A percentile compares a stretch with the other conserved stretches of the same genome.
Conservation (phyloP, 53 echinoderm and acorn worm species). For the Glandiceps talaboti region DNA sequence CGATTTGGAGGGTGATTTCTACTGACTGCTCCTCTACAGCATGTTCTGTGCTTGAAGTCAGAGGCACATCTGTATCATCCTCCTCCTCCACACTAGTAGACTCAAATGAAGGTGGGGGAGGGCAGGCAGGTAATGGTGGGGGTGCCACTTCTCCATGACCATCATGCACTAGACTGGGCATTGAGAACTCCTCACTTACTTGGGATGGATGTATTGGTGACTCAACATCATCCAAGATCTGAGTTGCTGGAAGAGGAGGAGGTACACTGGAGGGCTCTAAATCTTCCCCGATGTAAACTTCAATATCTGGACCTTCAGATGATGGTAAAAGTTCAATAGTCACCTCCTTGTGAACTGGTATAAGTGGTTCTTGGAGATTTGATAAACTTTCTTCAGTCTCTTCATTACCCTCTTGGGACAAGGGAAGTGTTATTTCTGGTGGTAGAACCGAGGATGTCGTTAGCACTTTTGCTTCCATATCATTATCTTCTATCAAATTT, state of each 20-base stretch:
- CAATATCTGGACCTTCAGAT: too few relatives aligned
- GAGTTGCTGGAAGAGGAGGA: conserved; percentile 20
- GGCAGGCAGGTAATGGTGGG: not conserved
- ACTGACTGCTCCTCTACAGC: not conserved
- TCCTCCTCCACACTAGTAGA: not conserved
- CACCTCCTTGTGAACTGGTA: too few relatives aligned
- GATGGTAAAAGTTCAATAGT: too few relatives aligned
- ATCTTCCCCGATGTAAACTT: not conserved
- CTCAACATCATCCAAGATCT: not conserved
- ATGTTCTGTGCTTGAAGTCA: not conserved
- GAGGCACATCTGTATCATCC: not conserved
- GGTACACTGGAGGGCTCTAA: conserved; percentile 2
- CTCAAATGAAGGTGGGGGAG: not conserved
- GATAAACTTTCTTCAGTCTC: too few relatives aligned
- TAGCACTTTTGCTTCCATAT: too few relatives aligned
- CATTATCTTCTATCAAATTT: too few relatives aligned
- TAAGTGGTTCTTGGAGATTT: too few relatives aligned
- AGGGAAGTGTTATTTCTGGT: too few relatives aligned
- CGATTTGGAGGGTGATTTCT: not conserved
- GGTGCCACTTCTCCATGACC: not conserved
- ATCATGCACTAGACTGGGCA: not conserved
- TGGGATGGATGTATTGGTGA: not conserved
- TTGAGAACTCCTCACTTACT: not conserved
- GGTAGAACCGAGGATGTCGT: too few relatives aligned
- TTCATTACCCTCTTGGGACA: too few relatives aligned